Evolutionary conservation across 1,140 invertebrate genomes (phyloP).

Genomic region (Asbolus verrucosus): DNA sequence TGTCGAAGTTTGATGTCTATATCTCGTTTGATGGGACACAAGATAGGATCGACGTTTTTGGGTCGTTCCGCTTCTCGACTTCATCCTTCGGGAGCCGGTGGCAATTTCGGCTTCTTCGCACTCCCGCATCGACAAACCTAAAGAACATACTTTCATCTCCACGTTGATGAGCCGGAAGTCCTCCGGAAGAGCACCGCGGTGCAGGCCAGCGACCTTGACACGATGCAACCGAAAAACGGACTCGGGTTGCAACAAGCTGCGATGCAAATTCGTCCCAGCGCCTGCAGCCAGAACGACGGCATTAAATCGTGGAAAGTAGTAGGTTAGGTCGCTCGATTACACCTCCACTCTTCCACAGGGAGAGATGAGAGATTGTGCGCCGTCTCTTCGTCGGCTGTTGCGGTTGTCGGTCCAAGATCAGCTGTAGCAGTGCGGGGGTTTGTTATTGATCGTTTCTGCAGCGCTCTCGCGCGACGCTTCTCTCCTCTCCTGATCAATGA

Average conservation of each 20-base stretch:
- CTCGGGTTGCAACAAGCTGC: not conserved
- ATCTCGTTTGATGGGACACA: too few species aligned
- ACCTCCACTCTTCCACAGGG: slow-evolving; percentile 6
- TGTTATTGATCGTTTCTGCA: slow-evolving; percentile 61
- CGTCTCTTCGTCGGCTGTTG: slow-evolving; percentile 56
- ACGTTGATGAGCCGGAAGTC: too few species aligned
- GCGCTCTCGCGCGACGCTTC: slow-evolving; percentile 48
- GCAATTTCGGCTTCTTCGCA: not conserved
- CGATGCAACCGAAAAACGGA: slow-evolving; percentile 11
- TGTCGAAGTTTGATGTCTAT: too few species aligned
- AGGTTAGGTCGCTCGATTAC: slow-evolving; percentile 13
- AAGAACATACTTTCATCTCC: not conserved
- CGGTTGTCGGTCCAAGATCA: slow-evolving; percentile 62
- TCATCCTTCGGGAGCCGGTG: not conserved
- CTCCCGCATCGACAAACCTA: slow-evolving; percentile 1
- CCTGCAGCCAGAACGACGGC: slow-evolving; percentile 1
- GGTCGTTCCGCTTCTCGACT: not conserved
- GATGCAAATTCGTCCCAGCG: not conserved
- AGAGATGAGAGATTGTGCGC: slow-evolving; percentile 50
- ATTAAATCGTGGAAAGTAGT: not conserved
- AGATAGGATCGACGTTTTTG: slow-evolving; percentile 28
- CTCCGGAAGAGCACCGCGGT: too few species aligned
- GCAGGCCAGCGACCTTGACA: not conserved
- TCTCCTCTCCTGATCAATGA: slow-evolving; percentile 62
- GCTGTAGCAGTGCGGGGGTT: slow-evolving; percentile 63